Percentiles rank a stretch among this genome's conserved stretches.
Evolutionary conservation across 2,797 vertebrate species (phyloP).

Genomic region (Rallus crepitans): DNA sequence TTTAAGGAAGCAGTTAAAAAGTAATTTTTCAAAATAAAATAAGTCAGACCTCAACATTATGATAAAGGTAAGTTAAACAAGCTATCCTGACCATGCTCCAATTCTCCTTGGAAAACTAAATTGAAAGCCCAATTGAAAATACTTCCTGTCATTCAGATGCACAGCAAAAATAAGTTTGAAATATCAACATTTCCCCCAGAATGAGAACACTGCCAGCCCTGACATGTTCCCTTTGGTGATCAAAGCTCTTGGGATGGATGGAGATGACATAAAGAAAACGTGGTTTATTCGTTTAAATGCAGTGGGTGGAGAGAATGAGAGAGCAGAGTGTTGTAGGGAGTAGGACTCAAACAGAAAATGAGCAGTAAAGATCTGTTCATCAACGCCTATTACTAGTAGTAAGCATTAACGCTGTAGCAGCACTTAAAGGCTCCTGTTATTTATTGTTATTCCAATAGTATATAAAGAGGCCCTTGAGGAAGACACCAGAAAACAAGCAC

Average conservation of each 20-base stretch:
- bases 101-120: neutral
- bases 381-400: neutral
- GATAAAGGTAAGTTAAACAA: neutral
- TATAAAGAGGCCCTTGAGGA: neutral
- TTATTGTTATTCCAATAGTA: neutral
- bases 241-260: constrained; percentile 52
- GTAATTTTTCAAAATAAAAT: neutral
- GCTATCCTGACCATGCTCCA: neutral
- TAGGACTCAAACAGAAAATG: neutral
- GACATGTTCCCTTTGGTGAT: constrained; percentile 39
- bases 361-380: constrained; percentile 7
- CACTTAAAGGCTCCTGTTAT: neutral
- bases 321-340: constrained; percentile 1
- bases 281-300: constrained; percentile 66
- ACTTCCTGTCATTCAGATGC: neutral
- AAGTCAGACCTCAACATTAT: neutral
- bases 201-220: constrained; percentile 31
- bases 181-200: constrained; percentile 20
- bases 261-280: constrained; percentile 41
- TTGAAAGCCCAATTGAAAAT: neutral
- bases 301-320: constrained; percentile 52
- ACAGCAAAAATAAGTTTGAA: constrained; percentile 34
- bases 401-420: neutral
- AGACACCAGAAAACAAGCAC: neutral
- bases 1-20: neutral